Base-by-base conservation (phyloP, 2,113 vertebrate genomes). In the Perognathus longimembris region DNA sequence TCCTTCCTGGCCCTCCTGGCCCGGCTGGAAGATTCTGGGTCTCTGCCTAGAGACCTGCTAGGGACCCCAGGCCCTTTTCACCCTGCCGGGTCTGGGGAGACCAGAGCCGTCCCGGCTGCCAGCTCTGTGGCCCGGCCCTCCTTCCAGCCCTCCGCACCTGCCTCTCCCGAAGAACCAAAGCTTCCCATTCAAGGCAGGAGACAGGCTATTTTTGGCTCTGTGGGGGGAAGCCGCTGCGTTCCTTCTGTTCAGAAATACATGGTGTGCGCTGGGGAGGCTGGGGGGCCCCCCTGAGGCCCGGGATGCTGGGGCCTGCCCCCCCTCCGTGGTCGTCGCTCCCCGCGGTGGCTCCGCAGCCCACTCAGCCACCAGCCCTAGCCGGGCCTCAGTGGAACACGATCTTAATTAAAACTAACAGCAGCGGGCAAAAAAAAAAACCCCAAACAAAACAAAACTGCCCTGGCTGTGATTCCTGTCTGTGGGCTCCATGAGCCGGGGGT, bases 131-230 rank as follows among this genome's bases (percentile, higher is more conserved):
- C 6, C 0, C 21, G 32, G 18, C 76, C 67, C 84, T 81, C 79
- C 71, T n/a, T 22, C 40, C 21, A 0, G 34, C 67, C 89, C 77
- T 21, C n/a, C 24, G 38, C 69, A 76, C 84, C 88, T 75, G 70
- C 84, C 92, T 94, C 82, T 90, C 81, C 74, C 89, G 79, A 81
- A 78, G 81, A 91, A 87, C 85, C 42, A 0, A 32, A 87, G 81
- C 79, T 74, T 76, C 78, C 77, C 57, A 50, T 86, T 94, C 89
- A 85, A 70, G 94, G 85, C 96, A 50, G 95, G 87, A 73, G 93
- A 73, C 28, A 71, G 95, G 92, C 95, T 97, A 96, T 97, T 97
- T 96, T 97, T 82, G 96, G 95, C 90, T 12, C 83, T 10, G 82
- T 85, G 95, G 90, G 96, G 95, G 95, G 54, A 91, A 75, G 71